A percentile compares a stretch with the other conserved stretches of the same genome.
phyloP scores from a whole-genome alignment of 2,797 vertebrate species.

The Bradypodion ventrale region DNA sequence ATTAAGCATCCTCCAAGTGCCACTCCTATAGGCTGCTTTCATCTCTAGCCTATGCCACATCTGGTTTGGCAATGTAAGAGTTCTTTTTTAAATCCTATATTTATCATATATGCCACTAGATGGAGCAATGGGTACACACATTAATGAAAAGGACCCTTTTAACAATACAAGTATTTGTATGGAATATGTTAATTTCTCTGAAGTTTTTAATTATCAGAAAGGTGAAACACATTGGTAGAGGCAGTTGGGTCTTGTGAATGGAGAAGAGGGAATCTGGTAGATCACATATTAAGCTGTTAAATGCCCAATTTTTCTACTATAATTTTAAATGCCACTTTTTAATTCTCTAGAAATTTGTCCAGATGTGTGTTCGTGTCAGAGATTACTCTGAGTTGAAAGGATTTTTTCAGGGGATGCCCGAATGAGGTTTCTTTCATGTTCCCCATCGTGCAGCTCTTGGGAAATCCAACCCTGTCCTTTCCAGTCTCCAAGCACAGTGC shows the following conservation, averaged over 20 bases:
- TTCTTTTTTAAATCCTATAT: too few relatives aligned
- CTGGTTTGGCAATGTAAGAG: neutral
- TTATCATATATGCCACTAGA: constrained; percentile 28
- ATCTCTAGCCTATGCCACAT: neutral
- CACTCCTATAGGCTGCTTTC: neutral
- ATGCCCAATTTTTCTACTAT: neutral
- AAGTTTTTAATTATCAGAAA: neutral
- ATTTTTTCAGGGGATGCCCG: too few relatives aligned
- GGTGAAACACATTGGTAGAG: neutral
- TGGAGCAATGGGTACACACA: constrained; percentile 20
- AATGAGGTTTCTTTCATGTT: too few relatives aligned
- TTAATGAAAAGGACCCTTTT: neutral
- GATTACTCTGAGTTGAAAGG: too few relatives aligned
- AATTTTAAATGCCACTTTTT: neutral
- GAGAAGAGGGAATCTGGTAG: neutral
- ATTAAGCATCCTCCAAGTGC: too few relatives aligned
- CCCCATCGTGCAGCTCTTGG: too few relatives aligned
- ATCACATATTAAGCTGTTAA: neutral
- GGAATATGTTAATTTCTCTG: neutral
- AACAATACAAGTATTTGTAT: neutral
- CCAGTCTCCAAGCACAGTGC: too few relatives aligned
- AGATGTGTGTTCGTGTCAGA: too few relatives aligned
- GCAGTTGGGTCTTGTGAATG: neutral
- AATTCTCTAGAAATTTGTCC: neutral
- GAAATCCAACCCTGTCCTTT: too few relatives aligned